Evolutionary conservation across 2,113 vertebrate genomes (phyloP), one percentile per base, ranked within the genome.

Genomic region (Rhombomys opimus): DNA sequence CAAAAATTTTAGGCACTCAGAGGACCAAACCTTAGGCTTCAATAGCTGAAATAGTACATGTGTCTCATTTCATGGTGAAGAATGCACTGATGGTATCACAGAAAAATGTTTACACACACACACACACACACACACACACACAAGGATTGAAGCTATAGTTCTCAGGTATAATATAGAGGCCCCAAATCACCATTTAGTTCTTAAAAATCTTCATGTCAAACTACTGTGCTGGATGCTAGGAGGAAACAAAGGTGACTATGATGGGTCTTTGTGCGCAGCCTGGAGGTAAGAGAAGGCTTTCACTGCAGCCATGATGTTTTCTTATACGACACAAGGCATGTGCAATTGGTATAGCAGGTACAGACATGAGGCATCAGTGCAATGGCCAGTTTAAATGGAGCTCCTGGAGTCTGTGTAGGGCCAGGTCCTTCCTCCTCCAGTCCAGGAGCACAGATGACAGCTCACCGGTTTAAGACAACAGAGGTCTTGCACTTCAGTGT

Each of bases 131-230:
- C 75, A 35, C 54, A 84, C 22, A 65, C 2, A 46, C 3, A 23
- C 25, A 41, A 73, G 23, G 32, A 86, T 3, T 41, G 77, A 72
- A 91, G 50, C 41, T 15, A 20, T 72, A 7, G 38, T 73, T 95
- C 30, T 91, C 70, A 25, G 54, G 38, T 22, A 90, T 68, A 94
- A 57, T 92, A 86, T 52, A 59, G 85, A 94, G 18, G 35, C 65
- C 86, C 91, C n/a, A 18, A 52, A 77, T 89, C 72, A 76, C 22
- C 93, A 72, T 52, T 91, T 73, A 94, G 96, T 76, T 95, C 46
- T 32, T 50, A 72, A 50, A 46, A 67, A 17, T 77, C 38, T 65
- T 93, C 76, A 82, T 80, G 30, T 68, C 65, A 67, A 91, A 67
- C 27, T 52, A 41, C 17, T 61, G 5, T 89, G 17, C 27, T 65